phyloP scores from a whole-genome alignment of 2,888 invertebrate genomes.

The Tenthredo scrophulariae region DNA sequence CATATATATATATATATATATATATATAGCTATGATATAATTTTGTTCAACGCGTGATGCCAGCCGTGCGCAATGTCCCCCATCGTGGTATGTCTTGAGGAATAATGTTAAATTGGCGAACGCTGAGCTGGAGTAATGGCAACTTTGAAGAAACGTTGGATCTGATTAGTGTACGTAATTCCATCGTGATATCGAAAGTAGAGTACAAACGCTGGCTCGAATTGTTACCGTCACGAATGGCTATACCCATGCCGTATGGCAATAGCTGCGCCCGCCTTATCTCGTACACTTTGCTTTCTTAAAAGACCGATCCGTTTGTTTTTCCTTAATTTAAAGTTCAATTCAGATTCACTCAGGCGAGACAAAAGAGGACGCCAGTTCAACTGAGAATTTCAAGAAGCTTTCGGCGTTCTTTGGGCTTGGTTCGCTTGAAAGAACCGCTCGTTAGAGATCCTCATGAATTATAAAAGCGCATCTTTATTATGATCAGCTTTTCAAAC shows the following conservation, averaged over 20 bases:
- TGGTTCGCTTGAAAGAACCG: constrained; percentile 38
- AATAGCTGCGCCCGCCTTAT: background rate
- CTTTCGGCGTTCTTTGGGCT: background rate
- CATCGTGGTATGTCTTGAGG: background rate
- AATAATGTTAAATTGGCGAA: constrained; percentile 21
- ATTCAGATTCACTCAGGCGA: constrained; percentile 45
- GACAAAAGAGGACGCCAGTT: constrained; percentile 48
- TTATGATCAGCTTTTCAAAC: constrained; percentile 38
- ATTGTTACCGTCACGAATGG: constrained; percentile 27
- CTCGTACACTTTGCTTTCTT: background rate
- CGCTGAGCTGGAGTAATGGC: constrained; percentile 21
- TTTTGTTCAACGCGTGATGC: constrained; percentile 30
- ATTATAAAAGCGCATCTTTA: constrained; percentile 51
- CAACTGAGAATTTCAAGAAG: constrained; percentile 45
- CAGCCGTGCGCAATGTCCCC: constrained; percentile 14
- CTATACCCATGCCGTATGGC: background rate
- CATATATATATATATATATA: background rate
- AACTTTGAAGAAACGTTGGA: constrained; percentile 18
- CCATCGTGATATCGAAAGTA: constrained; percentile 41
- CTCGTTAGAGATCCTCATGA: constrained; percentile 47
- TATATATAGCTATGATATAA: constrained; percentile 12
- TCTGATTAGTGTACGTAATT: constrained; percentile 41
- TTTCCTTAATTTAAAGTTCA: constrained; percentile 44
- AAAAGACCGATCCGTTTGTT: constrained; percentile 20
- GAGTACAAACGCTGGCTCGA: constrained; percentile 47